These are phyloP conservation scores for Nebria brevicollis DNA, from an alignment of 2,888 invertebrate species.

Conservation along the genomic window DNA sequence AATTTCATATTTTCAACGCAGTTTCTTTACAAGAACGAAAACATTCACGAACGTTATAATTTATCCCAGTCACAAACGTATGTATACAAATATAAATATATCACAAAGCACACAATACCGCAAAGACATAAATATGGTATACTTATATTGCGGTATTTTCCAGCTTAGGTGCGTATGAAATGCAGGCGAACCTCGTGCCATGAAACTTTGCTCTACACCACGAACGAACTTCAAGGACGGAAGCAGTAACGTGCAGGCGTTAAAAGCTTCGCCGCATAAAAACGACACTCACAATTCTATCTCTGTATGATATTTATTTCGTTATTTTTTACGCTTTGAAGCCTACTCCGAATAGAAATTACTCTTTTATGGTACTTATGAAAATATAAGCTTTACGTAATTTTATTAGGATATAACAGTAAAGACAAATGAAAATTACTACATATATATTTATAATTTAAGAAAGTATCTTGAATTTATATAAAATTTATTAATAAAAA, in stretches of 20 bases:
- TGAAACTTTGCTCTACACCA: neutral
- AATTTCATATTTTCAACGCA: too few relatives aligned
- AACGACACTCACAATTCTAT: constrained; percentile 24
- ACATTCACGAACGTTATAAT: too few relatives aligned
- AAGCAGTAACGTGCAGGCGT: constrained; percentile 14
- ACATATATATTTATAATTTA: too few relatives aligned
- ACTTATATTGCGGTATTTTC: constrained; percentile 7
- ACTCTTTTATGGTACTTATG: constrained; percentile 17
- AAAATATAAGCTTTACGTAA: too few relatives aligned
- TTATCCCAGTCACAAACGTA: neutral
- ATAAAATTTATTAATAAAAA: too few relatives aligned
- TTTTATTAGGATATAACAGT: too few relatives aligned
- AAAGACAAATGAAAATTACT: too few relatives aligned
- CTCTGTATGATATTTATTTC: constrained; percentile 28
- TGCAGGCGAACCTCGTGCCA: neutral
- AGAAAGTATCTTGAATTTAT: too few relatives aligned
- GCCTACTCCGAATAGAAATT: constrained; percentile 34
- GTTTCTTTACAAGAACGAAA: too few relatives aligned
- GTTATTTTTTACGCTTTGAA: constrained; percentile 20
- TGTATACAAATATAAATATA: neutral
- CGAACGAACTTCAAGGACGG: neutral
- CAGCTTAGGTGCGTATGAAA: constrained; percentile 16
- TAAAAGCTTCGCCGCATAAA: constrained; percentile 43
- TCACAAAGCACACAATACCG: neutral
- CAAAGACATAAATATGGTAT: constrained; percentile 3